These are phyloP conservation scores for Thereva nobilitata DNA, from an alignment of 2,888 invertebrate genomes.

Conservation along the genomic window DNA sequence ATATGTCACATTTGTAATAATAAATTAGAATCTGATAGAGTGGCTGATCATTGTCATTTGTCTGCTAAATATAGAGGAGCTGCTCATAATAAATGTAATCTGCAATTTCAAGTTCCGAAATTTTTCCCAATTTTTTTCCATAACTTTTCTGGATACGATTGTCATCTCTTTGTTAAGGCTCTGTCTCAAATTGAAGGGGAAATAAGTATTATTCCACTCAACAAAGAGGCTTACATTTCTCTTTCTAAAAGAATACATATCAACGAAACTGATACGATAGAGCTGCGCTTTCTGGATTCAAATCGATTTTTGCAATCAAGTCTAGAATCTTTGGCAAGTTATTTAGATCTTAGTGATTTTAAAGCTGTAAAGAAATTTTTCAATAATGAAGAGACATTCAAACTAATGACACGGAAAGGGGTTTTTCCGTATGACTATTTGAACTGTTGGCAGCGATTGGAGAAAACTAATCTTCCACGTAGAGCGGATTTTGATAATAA, in stretches of 20 bases:
- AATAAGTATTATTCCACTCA: slow-evolving; percentile 13
- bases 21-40: too few relatives aligned
- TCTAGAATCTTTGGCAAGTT: slow-evolving; percentile 39
- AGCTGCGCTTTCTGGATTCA: slow-evolving; percentile 39
- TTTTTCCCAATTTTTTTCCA: not conserved
- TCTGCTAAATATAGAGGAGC: too few relatives aligned
- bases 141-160: not conserved
- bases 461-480: slow-evolving; percentile 41
- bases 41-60: too few relatives aligned
- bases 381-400: slow-evolving; percentile 34
- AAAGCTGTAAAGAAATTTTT: slow-evolving; percentile 38
- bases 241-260: slow-evolving; percentile 45
- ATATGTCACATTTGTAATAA: too few relatives aligned
- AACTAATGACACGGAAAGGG: slow-evolving; percentile 45
- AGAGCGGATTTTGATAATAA: slow-evolving; percentile 43
- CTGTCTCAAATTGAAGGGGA: slow-evolving; percentile 10
- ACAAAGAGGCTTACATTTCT: slow-evolving; percentile 48
- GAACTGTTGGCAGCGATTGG: slow-evolving; percentile 39
- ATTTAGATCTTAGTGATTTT: slow-evolving; percentile 19
- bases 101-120: too few relatives aligned
- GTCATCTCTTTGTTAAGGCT: slow-evolving; percentile 15
- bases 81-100: too few relatives aligned
- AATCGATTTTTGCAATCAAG: slow-evolving; percentile 21
- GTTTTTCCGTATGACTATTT: slow-evolving; percentile 50
- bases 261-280: slow-evolving; percentile 32